Evolutionary conservation across 2,888 invertebrate genomes (phyloP).

Genomic region (Darwinula stevensoni): DNA sequence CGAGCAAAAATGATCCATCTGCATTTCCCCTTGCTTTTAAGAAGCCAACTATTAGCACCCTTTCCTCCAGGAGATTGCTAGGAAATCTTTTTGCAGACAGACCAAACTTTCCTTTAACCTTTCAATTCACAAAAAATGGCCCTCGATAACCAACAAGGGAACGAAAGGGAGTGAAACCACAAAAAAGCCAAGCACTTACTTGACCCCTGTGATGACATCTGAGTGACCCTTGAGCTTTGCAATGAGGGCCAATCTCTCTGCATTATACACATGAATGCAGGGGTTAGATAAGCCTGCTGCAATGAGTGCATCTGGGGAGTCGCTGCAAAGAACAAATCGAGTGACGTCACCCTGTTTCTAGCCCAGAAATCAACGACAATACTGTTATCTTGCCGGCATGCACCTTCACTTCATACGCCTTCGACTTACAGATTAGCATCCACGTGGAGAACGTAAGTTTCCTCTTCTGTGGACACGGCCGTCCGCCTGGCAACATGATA

Average conservation of each 20-base stretch:
- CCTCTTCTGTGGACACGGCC: not conserved
- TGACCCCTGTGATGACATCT: not conserved
- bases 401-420: not conserved
- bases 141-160: too few species aligned
- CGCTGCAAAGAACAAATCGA: not conserved
- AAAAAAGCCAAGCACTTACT: too few species aligned
- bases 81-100: too few species aligned
- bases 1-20: too few species aligned
- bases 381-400: too few species aligned
- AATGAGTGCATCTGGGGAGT: not conserved
- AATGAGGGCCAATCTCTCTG: constrained; percentile 1
- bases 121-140: too few species aligned
- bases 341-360: not conserved
- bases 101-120: too few species aligned
- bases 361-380: too few species aligned
- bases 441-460: not conserved
- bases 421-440: not conserved
- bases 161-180: too few species aligned
- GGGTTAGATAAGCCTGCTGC: not conserved
- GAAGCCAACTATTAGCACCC: too few species aligned
- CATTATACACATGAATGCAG: not conserved
- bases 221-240: not conserved
- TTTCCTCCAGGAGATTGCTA: too few species aligned
- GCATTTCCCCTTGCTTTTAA: too few species aligned
- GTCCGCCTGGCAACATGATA: not conserved